Percentiles rank a stretch among this genome's conserved stretches.
Conservation (phyloP, 2,888 invertebrate species). For the Tyria jacobaeae region DNA sequence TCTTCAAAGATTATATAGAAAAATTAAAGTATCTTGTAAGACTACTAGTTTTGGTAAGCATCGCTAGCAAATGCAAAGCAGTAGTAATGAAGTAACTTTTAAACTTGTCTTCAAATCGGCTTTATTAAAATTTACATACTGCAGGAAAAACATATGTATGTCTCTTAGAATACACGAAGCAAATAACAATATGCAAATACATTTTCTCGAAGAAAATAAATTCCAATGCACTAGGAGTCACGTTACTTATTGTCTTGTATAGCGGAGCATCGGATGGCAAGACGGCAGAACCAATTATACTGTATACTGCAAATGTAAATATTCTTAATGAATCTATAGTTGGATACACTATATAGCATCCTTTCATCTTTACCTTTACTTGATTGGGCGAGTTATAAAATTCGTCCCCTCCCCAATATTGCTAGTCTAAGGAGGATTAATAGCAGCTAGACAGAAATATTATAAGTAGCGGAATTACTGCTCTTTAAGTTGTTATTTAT, state of each 20-base stretch:
- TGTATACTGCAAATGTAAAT: neutral
- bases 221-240: slow-evolving; percentile 55
- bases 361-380: neutral
- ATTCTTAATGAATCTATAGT: neutral
- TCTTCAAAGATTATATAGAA: neutral
- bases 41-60: no score
- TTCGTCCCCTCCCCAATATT: no score
- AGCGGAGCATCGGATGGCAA: slow-evolving; percentile 34
- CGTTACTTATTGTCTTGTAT: slow-evolving; percentile 49
- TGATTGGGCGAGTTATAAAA: no score
- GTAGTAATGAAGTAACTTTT: neutral
- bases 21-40: neutral
- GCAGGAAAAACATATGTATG: slow-evolving; percentile 11
- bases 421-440: no score
- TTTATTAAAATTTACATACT: slow-evolving; percentile 21
- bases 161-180: slow-evolving; percentile 17
- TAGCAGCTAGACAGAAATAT: no score
- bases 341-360: neutral
- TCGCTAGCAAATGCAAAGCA: no score
- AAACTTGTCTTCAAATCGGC: slow-evolving; percentile 14
- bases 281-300: neutral
- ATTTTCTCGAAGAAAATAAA: slow-evolving; percentile 44
- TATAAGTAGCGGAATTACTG: no score
- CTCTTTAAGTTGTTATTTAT: no score
- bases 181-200: slow-evolving; percentile 30